Evolutionary conservation across 2,113 vertebrate species (phyloP), one percentile per base, ranked within the genome.

Genomic region (Clinocottus analis): DNA sequence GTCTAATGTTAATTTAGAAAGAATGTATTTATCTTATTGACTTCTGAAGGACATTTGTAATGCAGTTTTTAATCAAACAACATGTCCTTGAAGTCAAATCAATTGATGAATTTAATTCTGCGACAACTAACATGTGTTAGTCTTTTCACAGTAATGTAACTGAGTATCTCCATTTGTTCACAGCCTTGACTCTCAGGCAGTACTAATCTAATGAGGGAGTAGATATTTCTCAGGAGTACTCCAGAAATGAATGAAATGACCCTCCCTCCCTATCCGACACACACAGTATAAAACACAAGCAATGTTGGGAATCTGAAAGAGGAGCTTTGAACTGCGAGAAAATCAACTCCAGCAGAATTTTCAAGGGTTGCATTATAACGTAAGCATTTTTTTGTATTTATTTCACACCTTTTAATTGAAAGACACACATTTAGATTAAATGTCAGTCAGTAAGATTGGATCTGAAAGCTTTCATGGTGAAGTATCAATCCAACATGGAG

Each of bases 231-330:
- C 82, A 69, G 43, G 83, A 80, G 82, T 45, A 59, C 41, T 41
- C 65, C 80, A 65, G 67, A 85, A 85, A 53, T 77, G 69, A 87
- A 83, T 31, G 49, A 75, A 76, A 65, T 76, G 9, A 14, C 31
- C 66, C 75, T 31, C 83, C 84, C 84, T 69, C 83, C 72, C 77
- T 63, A 64, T 56, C 21, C 13, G 60, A 75, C 43, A 49, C 77
- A 39, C 64, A n/a, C 72, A 64, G 64, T 91, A 93, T 90, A 93
- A 90, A 91, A 84, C 84, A 76, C 53, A 19, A 72, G 13, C 65
- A 79, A 80, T 70, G 53, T 73, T 71, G 60, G 66, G 43, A 82
- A 63, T 81, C 72, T 16, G 53, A 63, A 82, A 89, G 75, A 87
- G 60, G 78, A 53, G 56, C 45, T 58, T 76, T 43, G 53, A 81